These are phyloP conservation scores for Tineola bisselliella DNA, from an alignment of 2,888 invertebrate species.

Conservation along the genomic window DNA sequence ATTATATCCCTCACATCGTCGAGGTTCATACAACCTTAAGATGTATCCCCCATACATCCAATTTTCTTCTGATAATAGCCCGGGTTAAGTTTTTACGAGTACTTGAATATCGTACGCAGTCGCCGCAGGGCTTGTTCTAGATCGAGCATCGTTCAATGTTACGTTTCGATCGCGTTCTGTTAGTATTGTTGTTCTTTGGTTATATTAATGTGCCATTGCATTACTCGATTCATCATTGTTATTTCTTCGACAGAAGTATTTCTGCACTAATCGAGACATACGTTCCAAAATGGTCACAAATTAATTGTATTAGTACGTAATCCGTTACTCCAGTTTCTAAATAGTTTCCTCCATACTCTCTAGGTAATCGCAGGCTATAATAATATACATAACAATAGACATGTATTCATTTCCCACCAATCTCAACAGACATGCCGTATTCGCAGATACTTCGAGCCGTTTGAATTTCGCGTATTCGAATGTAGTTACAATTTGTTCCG, in stretches of 20 bases:
- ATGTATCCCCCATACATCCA: not conserved
- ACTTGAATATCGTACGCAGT: constrained; percentile 48
- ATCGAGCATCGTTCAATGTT: constrained; percentile 58
- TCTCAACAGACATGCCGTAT: constrained; percentile 62
- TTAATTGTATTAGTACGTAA: constrained; percentile 57
- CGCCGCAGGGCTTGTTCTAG: constrained; percentile 63
- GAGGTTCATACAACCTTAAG: not conserved
- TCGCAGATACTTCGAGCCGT: constrained; percentile 64
- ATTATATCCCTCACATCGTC: constrained; percentile 23
- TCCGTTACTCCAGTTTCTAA: constrained; percentile 62
- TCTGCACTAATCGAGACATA: constrained; percentile 17
- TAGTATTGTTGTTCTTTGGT: constrained; percentile 36
- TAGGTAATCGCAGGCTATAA: constrained; percentile 54
- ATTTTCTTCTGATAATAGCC: constrained; percentile 46
- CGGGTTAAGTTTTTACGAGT: constrained; percentile 50
- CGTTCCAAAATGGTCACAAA: constrained; percentile 43
- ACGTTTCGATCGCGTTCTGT: constrained; percentile 57
- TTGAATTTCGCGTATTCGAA: not conserved
- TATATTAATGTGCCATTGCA: constrained; percentile 26
- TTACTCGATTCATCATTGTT: not conserved
- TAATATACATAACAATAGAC: constrained; percentile 65
- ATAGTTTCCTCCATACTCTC: constrained; percentile 58
- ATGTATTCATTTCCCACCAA: constrained; percentile 62
- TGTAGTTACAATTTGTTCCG: not conserved
- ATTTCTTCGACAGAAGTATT: not conserved